Conservation (phyloP, 2,113 vertebrate genomes). For the Sceloporus tristichus region DNA sequence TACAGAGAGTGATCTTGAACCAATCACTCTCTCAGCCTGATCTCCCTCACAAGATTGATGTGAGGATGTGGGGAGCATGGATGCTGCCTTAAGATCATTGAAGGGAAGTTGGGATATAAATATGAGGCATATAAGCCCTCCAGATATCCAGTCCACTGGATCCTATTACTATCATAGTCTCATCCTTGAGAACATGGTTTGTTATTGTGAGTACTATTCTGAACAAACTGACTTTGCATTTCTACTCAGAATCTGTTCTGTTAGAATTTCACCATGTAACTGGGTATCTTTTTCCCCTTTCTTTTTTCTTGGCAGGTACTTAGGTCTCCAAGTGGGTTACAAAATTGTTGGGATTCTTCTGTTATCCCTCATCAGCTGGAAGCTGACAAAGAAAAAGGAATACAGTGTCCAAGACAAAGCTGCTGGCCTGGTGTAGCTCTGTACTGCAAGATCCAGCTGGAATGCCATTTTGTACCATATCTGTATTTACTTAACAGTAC, state of each 20-base stretch:
- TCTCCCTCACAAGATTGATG: too few relatives aligned
- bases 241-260: not conserved
- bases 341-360: constrained; percentile 86
- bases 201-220: not conserved
- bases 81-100: too few relatives aligned
- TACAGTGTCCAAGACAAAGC: constrained; percentile 90
- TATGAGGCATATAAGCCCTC: not conserved
- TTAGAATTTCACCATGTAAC: not conserved
- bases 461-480: not conserved
- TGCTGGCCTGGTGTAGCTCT: constrained; percentile 72
- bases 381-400: constrained; percentile 86
- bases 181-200: not conserved
- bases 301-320: constrained; percentile 80
- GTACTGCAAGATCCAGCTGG: not conserved
- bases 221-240: accelerated
- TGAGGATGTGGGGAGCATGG: too few relatives aligned
- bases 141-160: not conserved
- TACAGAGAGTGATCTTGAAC: too few relatives aligned
- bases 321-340: constrained; percentile 91
- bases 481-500: constrained; percentile 37
- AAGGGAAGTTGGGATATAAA: too few relatives aligned
- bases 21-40: too few relatives aligned
- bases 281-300: not conserved
- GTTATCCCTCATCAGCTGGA: constrained; percentile 87
- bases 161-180: not conserved